Evolutionary conservation across 2,888 invertebrate genomes (phyloP).

Genomic region (Mantis religiosa): DNA sequence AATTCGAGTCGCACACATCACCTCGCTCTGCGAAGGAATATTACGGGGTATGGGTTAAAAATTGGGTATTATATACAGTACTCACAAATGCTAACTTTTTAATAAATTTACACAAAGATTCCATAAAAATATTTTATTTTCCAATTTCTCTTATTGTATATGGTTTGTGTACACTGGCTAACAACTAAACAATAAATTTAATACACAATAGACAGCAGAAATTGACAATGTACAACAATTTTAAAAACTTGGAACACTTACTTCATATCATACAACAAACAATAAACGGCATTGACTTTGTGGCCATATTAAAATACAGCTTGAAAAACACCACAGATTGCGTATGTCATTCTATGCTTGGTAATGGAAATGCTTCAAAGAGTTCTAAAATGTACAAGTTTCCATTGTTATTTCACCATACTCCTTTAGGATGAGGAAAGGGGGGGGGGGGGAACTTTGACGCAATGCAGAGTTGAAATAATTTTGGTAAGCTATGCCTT

Average conservation of each 20-base stretch:
- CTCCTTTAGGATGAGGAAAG: too few species aligned
- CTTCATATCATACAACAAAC: neutral
- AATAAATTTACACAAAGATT: neutral
- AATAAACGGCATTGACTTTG: neutral
- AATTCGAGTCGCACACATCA: too few species aligned
- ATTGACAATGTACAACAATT: slow-evolving; percentile 9
- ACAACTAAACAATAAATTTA: slow-evolving; percentile 2
- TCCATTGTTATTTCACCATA: neutral
- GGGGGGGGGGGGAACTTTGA: too few species aligned
- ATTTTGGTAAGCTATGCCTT: too few species aligned
- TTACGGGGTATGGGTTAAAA: too few species aligned
- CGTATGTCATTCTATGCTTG: neutral
- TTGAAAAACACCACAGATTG: neutral
- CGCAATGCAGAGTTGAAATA: too few species aligned
- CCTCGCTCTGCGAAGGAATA: too few species aligned
- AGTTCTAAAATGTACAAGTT: neutral
- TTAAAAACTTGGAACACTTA: neutral
- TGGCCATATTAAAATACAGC: neutral
- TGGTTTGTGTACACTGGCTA: neutral
- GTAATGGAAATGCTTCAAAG: neutral
- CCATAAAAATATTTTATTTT: slow-evolving; percentile 16
- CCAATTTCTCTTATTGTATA: neutral
- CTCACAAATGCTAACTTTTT: too few species aligned
- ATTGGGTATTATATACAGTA: too few species aligned
- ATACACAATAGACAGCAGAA: slow-evolving; percentile 3